These are phyloP conservation scores for Oscheius sp. DNA, from an alignment of 2,888 invertebrate genomes.

Conservation along the genomic window DNA sequence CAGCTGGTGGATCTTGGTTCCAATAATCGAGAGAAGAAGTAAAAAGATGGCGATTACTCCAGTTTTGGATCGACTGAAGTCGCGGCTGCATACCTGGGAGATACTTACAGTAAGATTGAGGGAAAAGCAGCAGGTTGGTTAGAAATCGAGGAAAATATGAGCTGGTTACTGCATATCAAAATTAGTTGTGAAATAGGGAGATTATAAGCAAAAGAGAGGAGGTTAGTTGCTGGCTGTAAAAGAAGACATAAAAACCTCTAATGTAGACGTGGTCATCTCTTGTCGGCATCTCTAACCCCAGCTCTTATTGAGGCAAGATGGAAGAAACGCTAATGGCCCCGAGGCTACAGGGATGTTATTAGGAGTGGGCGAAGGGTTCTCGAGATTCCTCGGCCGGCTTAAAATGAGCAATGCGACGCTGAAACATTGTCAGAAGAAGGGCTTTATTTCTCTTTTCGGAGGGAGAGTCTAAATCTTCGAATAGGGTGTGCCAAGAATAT, in stretches of 20 bases:
- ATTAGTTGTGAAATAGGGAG: no score
- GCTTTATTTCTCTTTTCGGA: no score
- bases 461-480: constrained; percentile 37
- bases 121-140: not conserved
- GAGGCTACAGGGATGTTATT: constrained; percentile 9
- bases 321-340: constrained; percentile 14
- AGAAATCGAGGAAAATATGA: no score
- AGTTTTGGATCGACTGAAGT: constrained; percentile 58
- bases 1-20: constrained; percentile 39
- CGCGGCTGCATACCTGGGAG: constrained; percentile 21
- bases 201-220: no score
- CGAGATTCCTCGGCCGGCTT: not conserved
- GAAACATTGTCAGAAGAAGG: constrained; percentile 9
- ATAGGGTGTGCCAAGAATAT: constrained; percentile 51
- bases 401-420: constrained; percentile 22
- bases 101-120: not conserved
- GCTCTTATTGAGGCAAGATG: constrained; percentile 7
- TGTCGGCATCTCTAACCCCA: constrained; percentile 20
- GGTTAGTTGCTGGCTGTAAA: not conserved
- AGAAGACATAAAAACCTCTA: not conserved
- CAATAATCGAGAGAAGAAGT: constrained; percentile 55
- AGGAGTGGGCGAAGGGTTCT: constrained; percentile 20
- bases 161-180: no score
- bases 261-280: not conserved
- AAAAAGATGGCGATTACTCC: constrained; percentile 68